phyloP scores from a whole-genome alignment of 2,888 invertebrate species.

The Dynastes hyllus region DNA sequence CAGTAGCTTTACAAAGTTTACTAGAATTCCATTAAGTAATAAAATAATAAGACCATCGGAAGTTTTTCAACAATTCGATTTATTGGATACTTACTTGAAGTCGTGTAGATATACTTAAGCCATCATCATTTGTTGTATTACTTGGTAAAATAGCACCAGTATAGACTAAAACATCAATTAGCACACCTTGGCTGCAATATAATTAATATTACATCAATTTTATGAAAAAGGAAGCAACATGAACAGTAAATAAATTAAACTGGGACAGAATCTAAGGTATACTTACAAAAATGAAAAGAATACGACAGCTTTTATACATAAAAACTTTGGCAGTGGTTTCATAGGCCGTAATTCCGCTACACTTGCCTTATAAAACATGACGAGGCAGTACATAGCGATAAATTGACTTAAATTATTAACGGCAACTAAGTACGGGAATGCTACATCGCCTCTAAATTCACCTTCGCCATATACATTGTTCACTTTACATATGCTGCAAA shows the following conservation, averaged over 20 bases:
- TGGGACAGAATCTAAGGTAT: background rate
- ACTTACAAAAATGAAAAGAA: slow-evolving; percentile 99
- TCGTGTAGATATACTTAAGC: slow-evolving; percentile 85
- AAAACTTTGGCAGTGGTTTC: slow-evolving; percentile 95
- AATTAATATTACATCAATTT: slow-evolving; percentile 28
- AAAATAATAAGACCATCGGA: no score
- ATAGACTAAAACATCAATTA: slow-evolving; percentile 90
- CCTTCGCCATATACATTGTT: slow-evolving; percentile 93
- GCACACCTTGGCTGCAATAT: slow-evolving; percentile 88
- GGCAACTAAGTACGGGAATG: slow-evolving; percentile 91
- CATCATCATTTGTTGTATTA: slow-evolving; percentile 80
- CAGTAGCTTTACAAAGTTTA: no score
- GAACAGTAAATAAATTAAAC: background rate
- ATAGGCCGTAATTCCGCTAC: slow-evolving; percentile 90
- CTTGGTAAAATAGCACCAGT: slow-evolving; percentile 85
- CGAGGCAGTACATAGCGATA: slow-evolving; percentile 96
- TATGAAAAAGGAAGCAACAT: slow-evolving; percentile 24
- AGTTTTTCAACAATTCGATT: no score
- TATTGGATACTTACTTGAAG: slow-evolving; percentile 78
- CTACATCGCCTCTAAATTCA: slow-evolving; percentile 87
- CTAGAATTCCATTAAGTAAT: no score
- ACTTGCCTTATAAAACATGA: slow-evolving; percentile 94
- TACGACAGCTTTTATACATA: slow-evolving; percentile 97
- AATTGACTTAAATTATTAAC: slow-evolving; percentile 95
- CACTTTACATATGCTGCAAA: slow-evolving; percentile 86